A percentile compares a stretch with the other conserved stretches of the same genome.
phyloP scores from a whole-genome alignment of 2,113 vertebrate species.

The Ciconia boyciana region DNA sequence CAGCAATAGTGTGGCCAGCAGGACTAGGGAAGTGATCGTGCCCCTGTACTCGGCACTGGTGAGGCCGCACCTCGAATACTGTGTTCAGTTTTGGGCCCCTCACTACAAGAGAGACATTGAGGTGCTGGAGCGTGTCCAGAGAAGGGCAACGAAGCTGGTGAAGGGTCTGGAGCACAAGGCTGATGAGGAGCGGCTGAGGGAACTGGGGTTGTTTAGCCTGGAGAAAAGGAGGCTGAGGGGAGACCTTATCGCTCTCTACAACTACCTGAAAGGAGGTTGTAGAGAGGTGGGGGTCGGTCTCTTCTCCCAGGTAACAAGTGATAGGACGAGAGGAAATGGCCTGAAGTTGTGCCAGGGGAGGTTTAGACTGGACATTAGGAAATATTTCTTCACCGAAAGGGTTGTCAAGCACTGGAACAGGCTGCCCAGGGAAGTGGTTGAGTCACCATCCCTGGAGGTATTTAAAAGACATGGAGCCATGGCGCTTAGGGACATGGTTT shows the following conservation, averaged over 20 bases:
- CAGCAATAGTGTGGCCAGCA: not conserved
- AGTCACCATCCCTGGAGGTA: not conserved
- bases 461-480: not conserved
- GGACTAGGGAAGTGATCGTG: rapidly evolving
- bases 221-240: not conserved
- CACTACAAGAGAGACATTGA: not conserved
- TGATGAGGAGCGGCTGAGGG: not conserved
- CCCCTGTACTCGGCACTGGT: rapidly evolving
- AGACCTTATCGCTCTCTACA: not conserved
- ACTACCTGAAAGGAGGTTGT: not conserved
- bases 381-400: not conserved
- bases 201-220: not conserved
- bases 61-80: rapidly evolving
- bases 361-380: not conserved
- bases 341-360: not conserved
- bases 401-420: not conserved
- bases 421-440: not conserved
- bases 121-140: rapidly evolving
- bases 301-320: not conserved
- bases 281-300: not conserved
- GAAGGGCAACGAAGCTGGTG: rapidly evolving
- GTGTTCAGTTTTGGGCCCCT: not conserved
- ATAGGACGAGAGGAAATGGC: not conserved
- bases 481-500: not conserved
- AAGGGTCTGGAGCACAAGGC: not conserved